Percentiles rank a stretch among this genome's conserved stretches.
Conservation (phyloP, 2,888 invertebrate species). For the Galeruca laticollis region DNA sequence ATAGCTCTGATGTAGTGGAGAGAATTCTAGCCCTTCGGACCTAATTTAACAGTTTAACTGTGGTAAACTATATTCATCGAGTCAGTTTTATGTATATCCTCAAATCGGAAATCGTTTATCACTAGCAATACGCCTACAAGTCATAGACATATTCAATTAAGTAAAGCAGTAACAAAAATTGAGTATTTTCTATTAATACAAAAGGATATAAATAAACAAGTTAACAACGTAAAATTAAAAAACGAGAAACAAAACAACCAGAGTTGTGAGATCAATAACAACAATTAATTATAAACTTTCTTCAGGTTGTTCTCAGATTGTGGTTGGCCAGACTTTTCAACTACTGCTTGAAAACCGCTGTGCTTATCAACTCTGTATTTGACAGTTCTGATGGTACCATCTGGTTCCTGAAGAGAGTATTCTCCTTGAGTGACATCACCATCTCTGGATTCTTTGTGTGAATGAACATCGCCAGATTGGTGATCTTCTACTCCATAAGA, state of each 20-base stretch:
- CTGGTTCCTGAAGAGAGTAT: constrained; percentile 71
- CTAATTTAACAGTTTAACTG: too few relatives aligned
- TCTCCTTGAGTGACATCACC: constrained; percentile 70
- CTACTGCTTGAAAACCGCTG: constrained; percentile 66
- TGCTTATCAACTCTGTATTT: constrained; percentile 71
- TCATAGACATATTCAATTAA: neutral
- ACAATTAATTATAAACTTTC: constrained; percentile 19
- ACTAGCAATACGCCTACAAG: too few relatives aligned
- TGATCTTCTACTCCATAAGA: constrained; percentile 71
- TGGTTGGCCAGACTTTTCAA: constrained; percentile 64
- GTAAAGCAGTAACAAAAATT: neutral
- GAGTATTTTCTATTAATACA: neutral
- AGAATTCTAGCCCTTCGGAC: too few relatives aligned
- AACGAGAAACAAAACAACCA: constrained; percentile 1
- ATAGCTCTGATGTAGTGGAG: too few relatives aligned
- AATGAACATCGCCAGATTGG: constrained; percentile 71
- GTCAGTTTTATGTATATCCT: too few relatives aligned
- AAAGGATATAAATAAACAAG: neutral
- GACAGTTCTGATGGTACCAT: constrained; percentile 70
- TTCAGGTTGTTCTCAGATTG: neutral
- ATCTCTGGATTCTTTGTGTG: constrained; percentile 69
- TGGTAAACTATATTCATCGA: too few relatives aligned
- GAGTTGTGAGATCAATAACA: constrained; percentile 2
- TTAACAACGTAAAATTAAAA: neutral
- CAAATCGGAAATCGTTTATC: too few relatives aligned